Conservation (phyloP, 2,888 invertebrate species). For the Scaptomyza tumidula region DNA sequence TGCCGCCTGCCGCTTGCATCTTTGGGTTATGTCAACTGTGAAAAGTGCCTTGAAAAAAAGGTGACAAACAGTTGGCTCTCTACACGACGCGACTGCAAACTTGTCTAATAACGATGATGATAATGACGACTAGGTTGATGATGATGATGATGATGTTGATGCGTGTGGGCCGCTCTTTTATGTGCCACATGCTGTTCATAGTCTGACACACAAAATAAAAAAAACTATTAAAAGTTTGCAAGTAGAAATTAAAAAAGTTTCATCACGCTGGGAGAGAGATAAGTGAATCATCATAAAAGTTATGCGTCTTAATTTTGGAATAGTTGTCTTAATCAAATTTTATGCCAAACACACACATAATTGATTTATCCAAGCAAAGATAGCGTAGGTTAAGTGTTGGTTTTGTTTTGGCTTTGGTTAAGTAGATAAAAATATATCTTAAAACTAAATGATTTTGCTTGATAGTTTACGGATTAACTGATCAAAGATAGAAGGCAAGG, state of each 20-base stretch:
- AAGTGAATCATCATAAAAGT: conserved; percentile 26
- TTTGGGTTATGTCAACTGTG: conserved; percentile 72
- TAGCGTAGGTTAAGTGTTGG: no score
- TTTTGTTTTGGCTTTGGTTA: no score
- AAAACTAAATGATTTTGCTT: no score
- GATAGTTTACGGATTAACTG: no score
- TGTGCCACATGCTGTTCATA: conserved; percentile 35
- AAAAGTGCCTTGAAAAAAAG: conserved; percentile 55
- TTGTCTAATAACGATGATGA: conserved; percentile 3
- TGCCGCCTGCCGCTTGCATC: conserved; percentile 30
- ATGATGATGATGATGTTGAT: background rate
- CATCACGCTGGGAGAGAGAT: conserved; percentile 19
- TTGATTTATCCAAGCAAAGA: background rate
- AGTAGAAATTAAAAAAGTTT: conserved; percentile 45
- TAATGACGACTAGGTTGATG: background rate
- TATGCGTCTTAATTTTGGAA: conserved; percentile 19
- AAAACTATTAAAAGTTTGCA: conserved; percentile 41
- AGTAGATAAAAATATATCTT: no score
- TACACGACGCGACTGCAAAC: conserved; percentile 2
- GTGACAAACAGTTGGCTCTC: conserved; percentile 42
- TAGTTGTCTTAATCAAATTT: conserved; percentile 24
- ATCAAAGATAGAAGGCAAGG: no score
- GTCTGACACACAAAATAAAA: conserved; percentile 19
- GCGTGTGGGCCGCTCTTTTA: conserved; percentile 45
- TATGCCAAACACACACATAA: conserved; percentile 1